Base-by-base conservation (phyloP, 2,888 invertebrate species). In the Atrina japonica region DNA sequence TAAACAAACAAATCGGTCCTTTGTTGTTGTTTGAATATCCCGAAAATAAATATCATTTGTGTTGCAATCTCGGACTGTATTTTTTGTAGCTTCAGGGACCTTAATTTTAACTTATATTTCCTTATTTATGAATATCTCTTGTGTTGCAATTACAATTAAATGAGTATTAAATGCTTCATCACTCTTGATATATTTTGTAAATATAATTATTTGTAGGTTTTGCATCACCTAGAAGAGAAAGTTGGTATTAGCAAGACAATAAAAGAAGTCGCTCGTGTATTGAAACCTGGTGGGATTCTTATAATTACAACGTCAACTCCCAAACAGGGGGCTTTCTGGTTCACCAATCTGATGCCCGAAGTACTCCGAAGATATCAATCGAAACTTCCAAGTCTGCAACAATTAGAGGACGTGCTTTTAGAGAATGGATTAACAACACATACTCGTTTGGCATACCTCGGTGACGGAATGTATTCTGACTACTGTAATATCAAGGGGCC, bases 311-410 rank as follows among this genome's bases (percentile, higher is more conserved):
- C 56, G 0, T 21, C 30, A 25, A 25, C 50, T 2, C 41, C 41
- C n/a, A 43, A 67, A 49, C 52, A 67, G 14, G 18, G 30, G 6
- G 67, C 52, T 6, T 18, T 52, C n/a, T 67, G 67, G 67, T 67
- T 49, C 16, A 18, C 14, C 21, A 27, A 61, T 16, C 11, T 61
- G 14, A n/a, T 49, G 0, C 61, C 61, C 18, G 29, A 29, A 29
- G 30, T 35, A 11, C 14, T 14, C 27, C 29, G 47, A 23, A 27
- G 49, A 21, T 61, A n/a, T 30, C 11, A 30, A 6, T 11, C 21
- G 21, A 47, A 29, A 35, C 16, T 61, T 3, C 49, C 61, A 16
- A 29, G 18, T 14, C 23, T 27, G 29, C 18, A 30, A 16, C 40
- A 45, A 11, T n/a, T 60, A 16, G 27, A 29, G 11, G 47, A 60